Evolutionary conservation across 2,888 invertebrate species (phyloP), one percentile per base, ranked within the genome.

Genomic region (Alcis repandata): DNA sequence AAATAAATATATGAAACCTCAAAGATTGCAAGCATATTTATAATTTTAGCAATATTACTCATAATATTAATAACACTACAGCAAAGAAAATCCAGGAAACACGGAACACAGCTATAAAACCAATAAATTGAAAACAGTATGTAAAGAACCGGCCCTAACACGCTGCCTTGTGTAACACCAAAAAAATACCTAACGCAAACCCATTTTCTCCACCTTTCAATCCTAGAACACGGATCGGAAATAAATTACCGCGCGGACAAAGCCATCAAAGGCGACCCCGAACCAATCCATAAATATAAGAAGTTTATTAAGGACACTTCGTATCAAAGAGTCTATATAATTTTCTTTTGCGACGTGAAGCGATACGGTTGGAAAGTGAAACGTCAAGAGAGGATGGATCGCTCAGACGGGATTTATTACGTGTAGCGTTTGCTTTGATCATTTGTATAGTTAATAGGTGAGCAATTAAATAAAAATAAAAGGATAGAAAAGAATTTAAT

Each of bases 321-420:
- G 9, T 52, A 59, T 64, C 67, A 57, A 52, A 61, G 64, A 68
- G 63, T 59, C 69, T 64, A 68, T 73, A 80, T 76, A 75, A 77
- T 74, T 72, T 72, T 67, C 70, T 70, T 69, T 45, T 59, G 57
- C 49, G 56, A 60, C 62, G 68, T 69, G 70, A 75, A 59, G 69
- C 70, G 76, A 78, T 79, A 72, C 76, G 64, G 36, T n/a, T n/a
- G 22, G 38, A 19, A 52, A 66, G 57, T 54, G 67, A 45, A 36
- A 53, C 36, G 63, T 61, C 60, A 46, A 52, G 51, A 11, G 36
- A 56, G 17, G 46, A 59, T 56, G 45, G 57, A 56, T 66, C 27
- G 61, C 53, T 52, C 32, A 49, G 40, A 15, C 40, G n/a, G 54
- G 13, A 4, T 6, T 0, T 63, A 48, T 48, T 58, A 58, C 51